Conservation (phyloP, 2,888 invertebrate genomes). For the Chorisops tibialis region DNA sequence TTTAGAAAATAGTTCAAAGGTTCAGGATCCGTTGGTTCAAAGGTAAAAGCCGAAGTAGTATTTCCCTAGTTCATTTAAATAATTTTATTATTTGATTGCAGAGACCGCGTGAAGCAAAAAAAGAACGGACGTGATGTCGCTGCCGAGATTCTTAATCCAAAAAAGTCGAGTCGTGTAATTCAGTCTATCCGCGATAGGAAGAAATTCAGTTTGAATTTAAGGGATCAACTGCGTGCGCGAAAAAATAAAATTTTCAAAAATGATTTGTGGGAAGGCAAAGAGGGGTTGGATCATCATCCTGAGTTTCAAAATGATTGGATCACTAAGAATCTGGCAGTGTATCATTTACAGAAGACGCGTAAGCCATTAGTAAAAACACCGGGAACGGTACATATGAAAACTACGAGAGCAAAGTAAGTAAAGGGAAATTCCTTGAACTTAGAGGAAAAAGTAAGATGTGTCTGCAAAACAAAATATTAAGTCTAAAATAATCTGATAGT, state of each 20-base stretch:
- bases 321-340: constrained; percentile 52
- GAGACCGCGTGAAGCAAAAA: constrained; percentile 59
- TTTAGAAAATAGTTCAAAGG: constrained; percentile 68
- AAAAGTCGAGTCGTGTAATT: constrained; percentile 41
- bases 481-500: too few species aligned
- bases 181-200: constrained; percentile 46
- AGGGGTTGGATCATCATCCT: constrained; percentile 49
- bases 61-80: background rate
- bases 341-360: constrained; percentile 58
- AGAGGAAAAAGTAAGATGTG: too few species aligned
- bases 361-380: constrained; percentile 46
- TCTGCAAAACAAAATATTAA: too few species aligned
- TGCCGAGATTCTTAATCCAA: constrained; percentile 44
- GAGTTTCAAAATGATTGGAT: constrained; percentile 54
- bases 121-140: constrained; percentile 55
- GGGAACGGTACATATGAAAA: constrained; percentile 45
- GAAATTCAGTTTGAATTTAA: constrained; percentile 40
- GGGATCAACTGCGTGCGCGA: constrained; percentile 43
- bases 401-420: constrained; percentile 46
- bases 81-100: constrained; percentile 36
- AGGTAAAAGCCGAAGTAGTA: constrained; percentile 43
- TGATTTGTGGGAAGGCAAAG: constrained; percentile 67
- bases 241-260: constrained; percentile 56
- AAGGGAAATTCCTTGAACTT: too few species aligned
- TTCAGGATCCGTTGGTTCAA: constrained; percentile 54